phyloP scores from a whole-genome alignment of 1,140 invertebrate genomes.

The Octopus sinensis region DNA sequence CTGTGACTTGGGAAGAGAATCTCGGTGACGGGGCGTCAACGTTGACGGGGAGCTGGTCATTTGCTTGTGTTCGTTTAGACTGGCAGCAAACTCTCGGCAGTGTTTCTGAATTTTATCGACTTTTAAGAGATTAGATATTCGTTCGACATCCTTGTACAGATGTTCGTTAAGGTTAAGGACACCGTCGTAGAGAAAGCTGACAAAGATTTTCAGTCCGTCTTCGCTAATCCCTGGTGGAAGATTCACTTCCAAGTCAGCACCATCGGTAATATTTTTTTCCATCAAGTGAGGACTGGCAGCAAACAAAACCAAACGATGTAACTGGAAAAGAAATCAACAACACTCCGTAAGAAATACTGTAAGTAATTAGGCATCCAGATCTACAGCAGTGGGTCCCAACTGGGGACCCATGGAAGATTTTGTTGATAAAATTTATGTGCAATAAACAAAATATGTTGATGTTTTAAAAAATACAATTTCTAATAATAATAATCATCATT shows the following conservation, averaged over 20 bases:
- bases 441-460: too few species aligned
- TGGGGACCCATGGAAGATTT: too few species aligned
- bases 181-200: constrained; percentile 6
- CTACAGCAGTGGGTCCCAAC: too few species aligned
- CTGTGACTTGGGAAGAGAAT: neutral
- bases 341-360: too few species aligned
- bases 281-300: constrained; percentile 11
- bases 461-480: too few species aligned
- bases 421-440: too few species aligned
- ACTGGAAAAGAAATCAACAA: neutral
- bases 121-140: constrained; percentile 9
- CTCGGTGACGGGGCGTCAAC: neutral
- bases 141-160: constrained; percentile 6
- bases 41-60: neutral
- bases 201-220: neutral
- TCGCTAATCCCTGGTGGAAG: constrained; percentile 3
- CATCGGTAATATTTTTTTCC: constrained; percentile 12
- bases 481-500: too few species aligned
- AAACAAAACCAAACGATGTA: constrained; percentile 10
- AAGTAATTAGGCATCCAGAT: too few species aligned
- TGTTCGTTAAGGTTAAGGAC: constrained; percentile 3
- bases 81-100: constrained; percentile 1
- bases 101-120: constrained; percentile 6
- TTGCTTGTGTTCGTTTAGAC: neutral
- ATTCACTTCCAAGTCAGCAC: constrained; percentile 9